Conservation (phyloP, 2,888 invertebrate genomes). For the Euspilapteryx auroguttella region DNA sequence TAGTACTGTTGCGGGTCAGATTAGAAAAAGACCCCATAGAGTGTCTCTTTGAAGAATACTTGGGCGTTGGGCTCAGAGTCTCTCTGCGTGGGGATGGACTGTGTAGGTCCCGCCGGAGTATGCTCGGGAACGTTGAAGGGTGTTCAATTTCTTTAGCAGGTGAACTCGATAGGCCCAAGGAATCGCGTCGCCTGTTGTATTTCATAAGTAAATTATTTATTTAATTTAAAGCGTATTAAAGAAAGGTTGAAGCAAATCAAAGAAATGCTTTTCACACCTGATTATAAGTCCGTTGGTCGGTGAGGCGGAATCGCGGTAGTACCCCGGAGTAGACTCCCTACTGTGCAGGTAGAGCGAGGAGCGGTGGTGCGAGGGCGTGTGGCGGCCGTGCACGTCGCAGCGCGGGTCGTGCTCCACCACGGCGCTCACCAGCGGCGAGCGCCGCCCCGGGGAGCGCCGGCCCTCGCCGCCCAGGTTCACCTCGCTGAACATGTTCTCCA, state of each 20-base stretch:
- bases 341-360: constrained; percentile 44
- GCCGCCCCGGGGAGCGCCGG: constrained; percentile 52
- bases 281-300: constrained; percentile 48
- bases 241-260: too few relatives aligned
- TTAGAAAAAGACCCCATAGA: constrained; percentile 50
- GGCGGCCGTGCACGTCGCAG: constrained; percentile 72
- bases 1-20: constrained; percentile 25
- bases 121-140: constrained; percentile 72
- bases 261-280: constrained; percentile 24
- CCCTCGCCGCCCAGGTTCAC: constrained; percentile 61
- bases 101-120: constrained; percentile 63
- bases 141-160: constrained; percentile 65
- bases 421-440: constrained; percentile 44
- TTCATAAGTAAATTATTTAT: too few relatives aligned
- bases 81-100: constrained; percentile 52
- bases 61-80: constrained; percentile 44
- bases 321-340: constrained; percentile 57
- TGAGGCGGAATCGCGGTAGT: constrained; percentile 56
- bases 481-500: constrained; percentile 73
- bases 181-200: constrained; percentile 60
- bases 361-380: constrained; percentile 25
- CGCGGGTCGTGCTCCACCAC: constrained; percentile 62
- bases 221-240: too few relatives aligned
- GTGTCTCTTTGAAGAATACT: constrained; percentile 31
- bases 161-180: constrained; percentile 59